phyloP scores from a whole-genome alignment of 1,140 invertebrate genomes.

The Diabrotica undecimpunctata region DNA sequence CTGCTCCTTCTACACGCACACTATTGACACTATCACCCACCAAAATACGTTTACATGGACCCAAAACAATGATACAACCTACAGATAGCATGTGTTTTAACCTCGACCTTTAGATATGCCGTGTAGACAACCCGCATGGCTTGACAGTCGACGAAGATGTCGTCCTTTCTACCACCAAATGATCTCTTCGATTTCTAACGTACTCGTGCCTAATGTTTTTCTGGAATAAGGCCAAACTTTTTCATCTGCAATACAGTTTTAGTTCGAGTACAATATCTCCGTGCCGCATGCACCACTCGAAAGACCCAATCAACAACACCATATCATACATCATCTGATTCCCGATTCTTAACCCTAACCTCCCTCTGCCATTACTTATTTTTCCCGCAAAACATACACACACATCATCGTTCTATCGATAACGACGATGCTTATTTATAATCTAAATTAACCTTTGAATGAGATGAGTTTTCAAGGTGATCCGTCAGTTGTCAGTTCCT shows the following conservation, averaged over 20 bases:
- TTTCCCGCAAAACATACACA: background rate
- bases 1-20: conserved; percentile 24
- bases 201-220: background rate
- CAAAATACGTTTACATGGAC: background rate
- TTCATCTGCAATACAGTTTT: conserved; percentile 15
- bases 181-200: background rate
- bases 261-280: background rate
- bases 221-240: conserved; percentile 18
- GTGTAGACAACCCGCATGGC: conserved; percentile 3
- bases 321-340: background rate
- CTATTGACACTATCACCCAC: background rate
- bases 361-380: background rate
- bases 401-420: background rate
- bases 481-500: conserved; percentile 5
- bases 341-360: background rate
- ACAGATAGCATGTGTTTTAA: conserved; percentile 4
- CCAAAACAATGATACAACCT: background rate
- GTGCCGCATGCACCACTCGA: conserved; percentile 1
- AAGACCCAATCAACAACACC: background rate
- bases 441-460: background rate
- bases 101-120: conserved; percentile 14
- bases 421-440: background rate
- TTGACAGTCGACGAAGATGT: conserved; percentile 5
- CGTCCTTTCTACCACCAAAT: background rate
- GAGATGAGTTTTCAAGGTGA: background rate